phyloP scores from a whole-genome alignment of 1,140 invertebrate species.

The Diabrotica virgifera region DNA sequence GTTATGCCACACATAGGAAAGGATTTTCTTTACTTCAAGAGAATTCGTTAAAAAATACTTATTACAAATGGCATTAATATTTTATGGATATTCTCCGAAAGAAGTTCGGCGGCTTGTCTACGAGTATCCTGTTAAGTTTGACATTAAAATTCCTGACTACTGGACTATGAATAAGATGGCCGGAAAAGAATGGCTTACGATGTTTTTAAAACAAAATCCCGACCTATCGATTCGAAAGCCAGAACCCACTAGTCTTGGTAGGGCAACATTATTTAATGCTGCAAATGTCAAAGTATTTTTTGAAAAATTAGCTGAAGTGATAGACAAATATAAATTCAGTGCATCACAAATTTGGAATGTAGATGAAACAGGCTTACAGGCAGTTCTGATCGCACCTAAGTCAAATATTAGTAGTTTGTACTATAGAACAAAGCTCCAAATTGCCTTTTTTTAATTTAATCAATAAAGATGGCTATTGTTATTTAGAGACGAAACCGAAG shows the following conservation, averaged over 20 bases:
- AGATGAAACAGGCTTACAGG: constrained; percentile 10
- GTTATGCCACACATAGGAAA: background rate
- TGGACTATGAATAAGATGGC: constrained; percentile 10
- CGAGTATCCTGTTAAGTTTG: constrained; percentile 11
- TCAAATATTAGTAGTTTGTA: no score
- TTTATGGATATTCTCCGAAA: constrained; percentile 15
- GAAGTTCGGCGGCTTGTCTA: constrained; percentile 13
- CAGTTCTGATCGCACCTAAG: no score
- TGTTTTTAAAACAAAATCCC: background rate
- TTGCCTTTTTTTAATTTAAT: no score
- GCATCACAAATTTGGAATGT: constrained; percentile 15
- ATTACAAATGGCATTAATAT: constrained; percentile 15
- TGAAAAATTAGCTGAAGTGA: background rate
- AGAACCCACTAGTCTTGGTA: background rate
- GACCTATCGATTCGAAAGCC: background rate
- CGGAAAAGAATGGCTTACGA: constrained; percentile 6
- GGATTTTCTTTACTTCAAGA: background rate
- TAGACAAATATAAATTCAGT: constrained; percentile 3
- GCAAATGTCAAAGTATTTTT: background rate
- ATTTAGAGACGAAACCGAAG: no score
- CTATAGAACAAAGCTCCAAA: no score
- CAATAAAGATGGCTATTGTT: no score
- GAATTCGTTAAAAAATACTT: background rate
- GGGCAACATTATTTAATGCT: background rate
- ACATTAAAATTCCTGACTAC: background rate